These are phyloP conservation scores for Fregetta grallaria DNA, from an alignment of 2,113 vertebrate species.

Conservation along the genomic window DNA sequence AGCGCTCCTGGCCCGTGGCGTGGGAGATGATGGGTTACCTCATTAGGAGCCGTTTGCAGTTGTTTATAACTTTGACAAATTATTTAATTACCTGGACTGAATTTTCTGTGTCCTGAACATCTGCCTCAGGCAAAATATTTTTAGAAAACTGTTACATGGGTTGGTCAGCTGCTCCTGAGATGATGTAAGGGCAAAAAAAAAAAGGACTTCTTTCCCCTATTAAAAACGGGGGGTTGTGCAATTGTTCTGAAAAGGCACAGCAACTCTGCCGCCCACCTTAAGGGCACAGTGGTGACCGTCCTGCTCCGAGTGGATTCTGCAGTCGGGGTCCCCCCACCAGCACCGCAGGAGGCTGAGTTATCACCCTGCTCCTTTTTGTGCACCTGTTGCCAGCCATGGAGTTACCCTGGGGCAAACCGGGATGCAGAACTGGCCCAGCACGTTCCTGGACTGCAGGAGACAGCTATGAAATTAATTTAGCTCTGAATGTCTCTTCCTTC, in stretches of 20 bases:
- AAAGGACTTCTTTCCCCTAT: rapidly evolving
- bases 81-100: neutral
- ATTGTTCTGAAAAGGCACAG: neutral
- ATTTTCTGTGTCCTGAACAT: neutral
- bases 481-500: neutral
- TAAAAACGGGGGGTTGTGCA: neutral
- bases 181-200: neutral
- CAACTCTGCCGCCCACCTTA: neutral
- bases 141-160: neutral
- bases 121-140: neutral
- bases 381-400: neutral
- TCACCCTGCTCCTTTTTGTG: neutral
- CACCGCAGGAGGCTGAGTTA: neutral
- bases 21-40: neutral
- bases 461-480: neutral
- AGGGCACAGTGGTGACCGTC: too few species aligned
- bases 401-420: neutral
- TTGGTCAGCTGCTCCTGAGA: neutral
- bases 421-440: neutral
- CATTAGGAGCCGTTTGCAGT: neutral
- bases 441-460: neutral
- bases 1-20: rapidly evolving
- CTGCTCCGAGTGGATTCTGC: neutral
- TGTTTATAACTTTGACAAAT: neutral
- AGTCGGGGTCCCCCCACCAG: neutral